phyloP scores from a whole-genome alignment of 1,140 invertebrate genomes.

The Zaprionus kolodkinae region DNA sequence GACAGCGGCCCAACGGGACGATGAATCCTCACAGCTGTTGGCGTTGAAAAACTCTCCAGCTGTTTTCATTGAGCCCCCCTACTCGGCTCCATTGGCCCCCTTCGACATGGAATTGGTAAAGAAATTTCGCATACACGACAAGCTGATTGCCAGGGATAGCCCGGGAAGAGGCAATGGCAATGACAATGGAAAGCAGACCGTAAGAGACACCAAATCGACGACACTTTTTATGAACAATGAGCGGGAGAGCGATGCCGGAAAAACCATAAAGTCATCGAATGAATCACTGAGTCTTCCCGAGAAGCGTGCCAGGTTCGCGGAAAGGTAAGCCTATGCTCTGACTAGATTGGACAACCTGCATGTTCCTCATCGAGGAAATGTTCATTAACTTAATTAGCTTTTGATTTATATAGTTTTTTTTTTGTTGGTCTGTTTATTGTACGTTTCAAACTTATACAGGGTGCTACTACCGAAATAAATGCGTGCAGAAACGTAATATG shows the following conservation, averaged over 20 bases:
- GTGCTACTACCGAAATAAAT: conserved; percentile 24
- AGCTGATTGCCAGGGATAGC: conserved; percentile 38
- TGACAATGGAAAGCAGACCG: neutral
- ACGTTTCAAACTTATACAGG: conserved; percentile 43
- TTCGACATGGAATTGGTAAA: conserved; percentile 68
- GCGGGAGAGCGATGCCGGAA: conserved; percentile 25
- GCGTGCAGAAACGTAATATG: neutral
- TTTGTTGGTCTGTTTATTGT: conserved; percentile 38
- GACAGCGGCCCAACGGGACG: conserved; percentile 1
- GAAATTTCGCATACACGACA: conserved; percentile 39
- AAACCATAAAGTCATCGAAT: conserved; percentile 46
- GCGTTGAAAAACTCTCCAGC: conserved; percentile 9
- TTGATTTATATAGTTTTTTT: conserved; percentile 7
- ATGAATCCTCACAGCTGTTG: conserved; percentile 47
- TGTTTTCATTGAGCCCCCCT: conserved; percentile 47
- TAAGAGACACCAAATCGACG: neutral
- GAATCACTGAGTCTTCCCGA: conserved; percentile 51
- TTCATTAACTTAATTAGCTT: conserved; percentile 61
- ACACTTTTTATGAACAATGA: conserved; percentile 59
- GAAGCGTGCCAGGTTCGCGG: conserved; percentile 54
- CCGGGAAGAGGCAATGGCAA: conserved; percentile 14
- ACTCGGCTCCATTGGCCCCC: conserved; percentile 61
- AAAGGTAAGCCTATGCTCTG: conserved; percentile 47
- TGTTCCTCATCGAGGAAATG: conserved; percentile 37
- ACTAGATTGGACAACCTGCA: neutral